Base-by-base conservation (phyloP, 1,140 invertebrate species). In the Meloidogyne floridensis region DNA sequence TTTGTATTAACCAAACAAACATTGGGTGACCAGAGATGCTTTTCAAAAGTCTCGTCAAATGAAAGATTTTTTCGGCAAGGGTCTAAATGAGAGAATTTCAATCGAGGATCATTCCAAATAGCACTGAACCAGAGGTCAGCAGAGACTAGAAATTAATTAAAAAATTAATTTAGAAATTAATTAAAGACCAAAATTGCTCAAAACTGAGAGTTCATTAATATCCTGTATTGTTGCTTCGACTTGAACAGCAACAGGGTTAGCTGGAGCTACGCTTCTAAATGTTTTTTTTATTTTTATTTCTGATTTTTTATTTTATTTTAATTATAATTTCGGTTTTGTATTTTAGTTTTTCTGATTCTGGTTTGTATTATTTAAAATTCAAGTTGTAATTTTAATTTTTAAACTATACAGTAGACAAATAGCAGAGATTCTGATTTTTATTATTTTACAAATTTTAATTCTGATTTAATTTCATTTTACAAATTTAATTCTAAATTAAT, bases 1-100 rank as follows among this genome's bases (percentile, higher is more conserved):
- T 90, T 90, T 56, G 89, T 90, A 75, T 89, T 89, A 11, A 89
- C 88, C 18, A 89, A 59, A 72, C 89, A 90, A 18, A 89, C 89
- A 78, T 89, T 89, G 47, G 88, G 88, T 11, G 85, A 84, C 89
- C 89, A 89, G 10, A 89, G 73, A 47, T 75, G 80, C 85, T 88
- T 88, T 80, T 89, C 88, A 59, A 89, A 89, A n/a, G 85, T 85
- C 54, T 89, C 88, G 72, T 89, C 88, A 83, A 89, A 89, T 0
- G 87, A 89, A 11, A 89, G 79, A 74, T 89, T 89, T 47, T 80
- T 72, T 56, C 89, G 75, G 42, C 89, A 90, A 10, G 80, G 74
- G 75, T 89, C 88, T 11, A 87, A 82, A 82, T 88, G 89, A 10
- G 79, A 53, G 71, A 90, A 89, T 15, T 88, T 86, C 15, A 89